Percentiles rank a stretch among this genome's conserved stretches.
phyloP scores from a whole-genome alignment of 53 echinoderm and acorn worm species.

The Actinopyga echinites region DNA sequence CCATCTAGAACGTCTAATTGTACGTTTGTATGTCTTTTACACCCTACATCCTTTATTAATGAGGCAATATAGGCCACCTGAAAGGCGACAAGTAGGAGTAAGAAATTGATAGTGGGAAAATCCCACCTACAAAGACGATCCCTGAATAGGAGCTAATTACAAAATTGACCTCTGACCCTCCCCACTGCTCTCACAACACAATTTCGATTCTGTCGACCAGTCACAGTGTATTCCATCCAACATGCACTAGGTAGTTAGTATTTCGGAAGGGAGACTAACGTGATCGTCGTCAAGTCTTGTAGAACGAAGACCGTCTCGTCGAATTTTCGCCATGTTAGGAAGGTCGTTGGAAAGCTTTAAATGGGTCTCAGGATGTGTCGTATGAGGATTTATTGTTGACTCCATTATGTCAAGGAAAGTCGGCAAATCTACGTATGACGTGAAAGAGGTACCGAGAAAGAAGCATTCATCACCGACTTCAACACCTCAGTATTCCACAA shows the following conservation, averaged over 20 bases:
- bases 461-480: background rate
- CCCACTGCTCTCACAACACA: background rate
- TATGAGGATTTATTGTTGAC: background rate
- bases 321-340: too few relatives aligned
- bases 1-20: too few relatives aligned
- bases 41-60: too few relatives aligned
- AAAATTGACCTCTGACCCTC: constrained; percentile 24
- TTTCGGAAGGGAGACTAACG: background rate
- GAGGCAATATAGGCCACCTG: too few relatives aligned
- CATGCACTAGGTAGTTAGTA: background rate
- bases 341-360: background rate
- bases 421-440: background rate
- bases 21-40: too few relatives aligned
- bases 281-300: too few relatives aligned
- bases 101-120: too few relatives aligned
- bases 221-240: background rate
- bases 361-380: background rate
- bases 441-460: constrained; percentile 1
- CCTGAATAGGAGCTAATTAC: constrained; percentile 16
- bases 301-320: too few relatives aligned
- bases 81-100: too few relatives aligned
- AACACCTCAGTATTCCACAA: background rate
- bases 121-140: background rate
- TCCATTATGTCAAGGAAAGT: constrained; percentile 27
- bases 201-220: background rate